Conservation (phyloP, 2,888 invertebrate species). For the Netelia melanura region DNA sequence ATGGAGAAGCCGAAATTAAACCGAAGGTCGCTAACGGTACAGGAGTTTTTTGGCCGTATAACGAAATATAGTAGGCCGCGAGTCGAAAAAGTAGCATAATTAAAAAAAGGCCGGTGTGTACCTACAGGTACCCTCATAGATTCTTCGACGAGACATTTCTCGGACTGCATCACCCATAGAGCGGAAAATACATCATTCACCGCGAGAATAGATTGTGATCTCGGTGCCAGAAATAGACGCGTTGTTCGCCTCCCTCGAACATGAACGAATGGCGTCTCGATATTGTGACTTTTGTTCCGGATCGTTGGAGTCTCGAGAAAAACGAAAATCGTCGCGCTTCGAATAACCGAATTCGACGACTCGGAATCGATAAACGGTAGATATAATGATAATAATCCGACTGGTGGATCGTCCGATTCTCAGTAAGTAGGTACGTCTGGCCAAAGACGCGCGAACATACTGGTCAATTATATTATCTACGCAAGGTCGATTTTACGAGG, state of each 20-base stretch:
- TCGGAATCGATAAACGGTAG: not conserved
- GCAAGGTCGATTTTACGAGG: conserved; percentile 40
- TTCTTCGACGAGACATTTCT: not conserved
- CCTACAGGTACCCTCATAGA: no score
- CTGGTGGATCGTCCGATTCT: not conserved
- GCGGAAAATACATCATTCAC: not conserved
- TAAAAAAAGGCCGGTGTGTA: no score
- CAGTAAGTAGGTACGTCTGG: not conserved
- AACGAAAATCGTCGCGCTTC: not conserved
- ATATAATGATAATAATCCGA: not conserved
- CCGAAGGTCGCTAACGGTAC: no score
- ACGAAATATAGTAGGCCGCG: no score
- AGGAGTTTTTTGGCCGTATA: no score
- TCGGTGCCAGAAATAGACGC: not conserved
- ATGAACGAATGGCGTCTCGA: not conserved
- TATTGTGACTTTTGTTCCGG: not conserved
- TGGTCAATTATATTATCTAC: conserved; percentile 21
- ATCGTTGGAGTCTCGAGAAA: not conserved
- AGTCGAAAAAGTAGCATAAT: no score
- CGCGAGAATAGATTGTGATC: not conserved
- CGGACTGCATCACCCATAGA: not conserved
- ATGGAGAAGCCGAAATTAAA: no score
- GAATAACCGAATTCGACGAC: not conserved
- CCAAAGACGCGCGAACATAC: not conserved
- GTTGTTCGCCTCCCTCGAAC: not conserved